phyloP scores from a whole-genome alignment of 1,140 invertebrate species.

The Drosophila bocqueti region DNA sequence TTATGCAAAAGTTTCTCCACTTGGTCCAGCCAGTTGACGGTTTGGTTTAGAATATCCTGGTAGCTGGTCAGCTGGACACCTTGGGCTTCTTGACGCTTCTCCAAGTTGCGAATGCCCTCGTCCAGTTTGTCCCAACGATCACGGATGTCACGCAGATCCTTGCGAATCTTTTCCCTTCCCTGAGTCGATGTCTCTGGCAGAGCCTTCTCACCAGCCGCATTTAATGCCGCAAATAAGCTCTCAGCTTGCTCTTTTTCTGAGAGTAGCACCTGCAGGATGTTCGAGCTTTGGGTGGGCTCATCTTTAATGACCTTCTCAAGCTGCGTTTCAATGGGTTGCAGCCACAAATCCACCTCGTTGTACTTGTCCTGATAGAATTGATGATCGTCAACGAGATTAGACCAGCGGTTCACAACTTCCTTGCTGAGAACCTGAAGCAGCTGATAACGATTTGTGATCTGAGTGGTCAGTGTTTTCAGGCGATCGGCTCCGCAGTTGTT shows the following conservation, averaged over 20 bases:
- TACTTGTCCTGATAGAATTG: slow-evolving; percentile 92
- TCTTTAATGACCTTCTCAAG: slow-evolving; percentile 88
- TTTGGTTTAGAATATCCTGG: slow-evolving; percentile 93
- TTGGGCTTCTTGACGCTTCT: slow-evolving; percentile 94
- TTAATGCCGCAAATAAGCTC: slow-evolving; percentile 90
- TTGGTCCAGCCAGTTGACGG: slow-evolving; percentile 93
- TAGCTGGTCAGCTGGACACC: slow-evolving; percentile 93
- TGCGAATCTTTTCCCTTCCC: slow-evolving; percentile 94
- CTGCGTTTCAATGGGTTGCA: slow-evolving; percentile 91
- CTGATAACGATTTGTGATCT: slow-evolving; percentile 96
- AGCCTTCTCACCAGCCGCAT: slow-evolving; percentile 92
- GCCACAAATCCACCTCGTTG: slow-evolving; percentile 91
- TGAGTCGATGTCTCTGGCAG: slow-evolving; percentile 95
- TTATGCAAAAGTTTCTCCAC: slow-evolving; percentile 93
- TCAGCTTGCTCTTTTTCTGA: slow-evolving; percentile 94
- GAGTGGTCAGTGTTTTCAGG: slow-evolving; percentile 94
- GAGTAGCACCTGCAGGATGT: slow-evolving; percentile 90
- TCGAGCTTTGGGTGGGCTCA: slow-evolving; percentile 86
- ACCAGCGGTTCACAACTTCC: slow-evolving; percentile 95
- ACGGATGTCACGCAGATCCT: slow-evolving; percentile 91
- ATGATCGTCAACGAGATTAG: slow-evolving; percentile 94
- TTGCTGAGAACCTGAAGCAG: slow-evolving; percentile 92
- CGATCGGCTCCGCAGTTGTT: slow-evolving; percentile 94
- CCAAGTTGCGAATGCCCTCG: slow-evolving; percentile 91
- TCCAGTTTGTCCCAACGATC: slow-evolving; percentile 95